Base-by-base conservation (phyloP, 2,797 vertebrate species). In the Sardinella longiceps region DNA sequence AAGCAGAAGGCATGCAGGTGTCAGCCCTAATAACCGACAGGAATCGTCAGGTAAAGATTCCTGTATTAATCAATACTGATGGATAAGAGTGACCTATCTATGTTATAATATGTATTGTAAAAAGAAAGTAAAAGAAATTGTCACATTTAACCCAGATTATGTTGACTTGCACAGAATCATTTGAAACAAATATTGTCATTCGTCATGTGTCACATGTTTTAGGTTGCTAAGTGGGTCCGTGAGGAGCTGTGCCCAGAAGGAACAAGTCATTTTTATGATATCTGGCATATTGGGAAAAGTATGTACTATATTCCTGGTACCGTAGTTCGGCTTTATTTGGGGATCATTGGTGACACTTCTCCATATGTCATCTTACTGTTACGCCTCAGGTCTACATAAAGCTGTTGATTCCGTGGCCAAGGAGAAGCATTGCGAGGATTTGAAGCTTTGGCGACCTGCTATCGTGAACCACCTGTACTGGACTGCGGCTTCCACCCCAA, bases 261-360 rank as follows among this genome's bases (percentile, higher is more conserved):
- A 58, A 58, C 56, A n/a, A 58, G 9, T 0, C 23, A 58, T 58
- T 66, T 30, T 28, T 66, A 12, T 25, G 63, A 66, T 11, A 66
- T 66, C 28, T 66, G 63, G 63, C 63, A 66, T 30, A 66, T 66
- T 33, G 63, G 63, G 28, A 66, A 66, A 66, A 66, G 63, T 66
- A 66, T 66, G 63, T 66, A 14, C 14, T 11, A 30, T 66, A 12
- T 3, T 45, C 3, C 7, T 45, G 43, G 43, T 45, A 45, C 3
- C 7, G 25, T 9, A 12, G 14, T 66, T 30, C 33, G 14, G 5
- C 25, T 9, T 66, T 28, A 28, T 66, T 66, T 58, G 23, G 20
- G 15, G 18, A 18, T 23, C 6, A 1, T 58, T n/a, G 23, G 7
- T n/a, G 2, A 58, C 20, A 23, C 7, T 23, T 4, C 15, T 5